Evolutionary conservation across 2,797 vertebrate species (phyloP).

Genomic region (Tauraco hartlaubi): DNA sequence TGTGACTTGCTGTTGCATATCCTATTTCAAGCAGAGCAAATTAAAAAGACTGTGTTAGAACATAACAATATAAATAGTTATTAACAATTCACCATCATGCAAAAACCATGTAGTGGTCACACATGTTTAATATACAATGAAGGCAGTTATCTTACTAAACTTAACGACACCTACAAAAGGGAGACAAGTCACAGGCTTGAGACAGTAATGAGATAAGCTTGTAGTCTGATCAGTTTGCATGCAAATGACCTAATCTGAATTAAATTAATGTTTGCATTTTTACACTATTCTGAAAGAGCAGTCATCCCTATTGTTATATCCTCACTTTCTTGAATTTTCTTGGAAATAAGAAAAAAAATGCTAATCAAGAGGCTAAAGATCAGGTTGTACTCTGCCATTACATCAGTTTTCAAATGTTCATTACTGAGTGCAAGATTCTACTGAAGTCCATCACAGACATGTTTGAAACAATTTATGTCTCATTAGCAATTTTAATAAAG

Average conservation of each 20-base stretch:
- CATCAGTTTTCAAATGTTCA: background rate
- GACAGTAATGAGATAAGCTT: constrained; percentile 68
- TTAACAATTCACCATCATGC: constrained; percentile 42
- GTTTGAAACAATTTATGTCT: background rate
- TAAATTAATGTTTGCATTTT: constrained; percentile 63
- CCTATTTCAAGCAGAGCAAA: background rate
- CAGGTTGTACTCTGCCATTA: background rate
- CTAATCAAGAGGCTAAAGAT: background rate
- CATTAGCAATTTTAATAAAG: background rate
- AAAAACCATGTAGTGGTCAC: constrained; percentile 16
- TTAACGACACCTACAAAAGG: constrained; percentile 52
- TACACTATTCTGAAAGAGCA: constrained; percentile 45
- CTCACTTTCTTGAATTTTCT: constrained; percentile 22
- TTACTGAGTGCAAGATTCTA: background rate
- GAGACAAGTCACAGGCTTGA: constrained; percentile 50
- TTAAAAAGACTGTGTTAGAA: constrained; percentile 21
- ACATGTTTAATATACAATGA: constrained; percentile 43
- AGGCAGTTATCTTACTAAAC: constrained; percentile 65
- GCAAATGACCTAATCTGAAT: constrained; percentile 74
- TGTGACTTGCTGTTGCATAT: background rate
- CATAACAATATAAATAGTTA: constrained; percentile 39
- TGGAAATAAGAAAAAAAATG: background rate
- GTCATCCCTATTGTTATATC: background rate
- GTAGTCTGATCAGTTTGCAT: constrained; percentile 54
- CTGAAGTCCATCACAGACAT: background rate